Evolutionary conservation across 1,140 invertebrate species (phyloP), one percentile per base, ranked within the genome.

Genomic region (Elysia chlorotica): DNA sequence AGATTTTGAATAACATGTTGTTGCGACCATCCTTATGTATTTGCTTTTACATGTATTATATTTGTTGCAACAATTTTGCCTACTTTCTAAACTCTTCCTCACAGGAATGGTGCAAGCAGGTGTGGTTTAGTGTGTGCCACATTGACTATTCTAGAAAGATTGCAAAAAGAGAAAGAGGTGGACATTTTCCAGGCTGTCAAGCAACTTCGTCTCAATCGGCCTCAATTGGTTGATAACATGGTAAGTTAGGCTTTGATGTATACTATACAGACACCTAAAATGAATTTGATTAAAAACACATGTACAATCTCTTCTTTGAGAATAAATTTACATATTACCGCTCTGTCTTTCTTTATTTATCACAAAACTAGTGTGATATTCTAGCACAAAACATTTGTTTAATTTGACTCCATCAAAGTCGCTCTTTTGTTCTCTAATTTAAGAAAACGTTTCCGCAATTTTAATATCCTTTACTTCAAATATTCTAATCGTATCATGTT

Each of bases 101-200:
- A 6, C 69, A 87, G 87, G 79, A 82, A 88, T 78, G 87, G 88
- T 17, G 86, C 86, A 0, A 79, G 79, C 28, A 75, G 83, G 36
- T 83, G 82, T 70, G 88, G 88, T 0, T 57, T 89, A n/a, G 88
- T 87, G 70, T 85, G 85, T 66, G 83, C 84, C 14, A 79, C 87
- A 10, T 82, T 81, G 70, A 80, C 85, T 67, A 78, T 89, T 25
- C 72, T 89, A 38, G 88, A 89, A 74, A 78, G 87, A 66, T 77
- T 88, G 41, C 82, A 85, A 71, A 79, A 82, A 14, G 88, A 89
- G 33, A 83, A 88, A 59, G 84, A 88, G 76, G 84, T 89, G 4
- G 87, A 89, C 73, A 86, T 89, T 23, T 89, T 89, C 77, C 87
- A 88, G 66, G 87, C 87, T 30, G 85, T 89, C 4, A 88, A 87